These are phyloP conservation scores for Trinorchestia longiramus DNA, from an alignment of 1,140 invertebrate genomes.

Conservation along the genomic window DNA sequence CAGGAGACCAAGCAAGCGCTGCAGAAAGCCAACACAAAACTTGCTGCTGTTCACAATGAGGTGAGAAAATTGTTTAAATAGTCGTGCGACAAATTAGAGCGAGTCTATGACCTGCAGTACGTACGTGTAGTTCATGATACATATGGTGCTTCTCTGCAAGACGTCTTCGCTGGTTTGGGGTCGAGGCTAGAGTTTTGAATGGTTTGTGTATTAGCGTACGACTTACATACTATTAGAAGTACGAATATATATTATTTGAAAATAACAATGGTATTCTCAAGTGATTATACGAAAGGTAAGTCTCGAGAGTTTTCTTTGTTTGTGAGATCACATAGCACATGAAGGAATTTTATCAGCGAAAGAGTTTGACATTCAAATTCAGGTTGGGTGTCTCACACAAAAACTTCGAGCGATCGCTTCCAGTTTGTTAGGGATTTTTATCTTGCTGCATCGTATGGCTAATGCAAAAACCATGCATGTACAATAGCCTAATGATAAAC, in stretches of 20 bases:
- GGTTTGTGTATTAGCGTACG: background rate
- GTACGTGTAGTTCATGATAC: background rate
- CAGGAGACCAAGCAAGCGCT: background rate
- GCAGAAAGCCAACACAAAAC: background rate
- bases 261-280: background rate
- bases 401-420: background rate
- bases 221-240: background rate
- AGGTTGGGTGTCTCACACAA: background rate
- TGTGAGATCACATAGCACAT: background rate
- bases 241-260: background rate
- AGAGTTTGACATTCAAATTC: background rate
- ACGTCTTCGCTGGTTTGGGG: background rate
- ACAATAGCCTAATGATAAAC: background rate
- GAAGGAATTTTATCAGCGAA: background rate
- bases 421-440: background rate
- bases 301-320: background rate
- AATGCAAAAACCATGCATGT: background rate
- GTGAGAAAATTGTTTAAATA: background rate
- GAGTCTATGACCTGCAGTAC: background rate
- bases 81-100: background rate
- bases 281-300: background rate
- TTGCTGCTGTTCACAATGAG: background rate
- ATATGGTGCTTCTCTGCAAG: no score
- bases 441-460: background rate
- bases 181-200: background rate